Conservation (phyloP, 2,113 vertebrate species). For the Colaptes auratus region DNA sequence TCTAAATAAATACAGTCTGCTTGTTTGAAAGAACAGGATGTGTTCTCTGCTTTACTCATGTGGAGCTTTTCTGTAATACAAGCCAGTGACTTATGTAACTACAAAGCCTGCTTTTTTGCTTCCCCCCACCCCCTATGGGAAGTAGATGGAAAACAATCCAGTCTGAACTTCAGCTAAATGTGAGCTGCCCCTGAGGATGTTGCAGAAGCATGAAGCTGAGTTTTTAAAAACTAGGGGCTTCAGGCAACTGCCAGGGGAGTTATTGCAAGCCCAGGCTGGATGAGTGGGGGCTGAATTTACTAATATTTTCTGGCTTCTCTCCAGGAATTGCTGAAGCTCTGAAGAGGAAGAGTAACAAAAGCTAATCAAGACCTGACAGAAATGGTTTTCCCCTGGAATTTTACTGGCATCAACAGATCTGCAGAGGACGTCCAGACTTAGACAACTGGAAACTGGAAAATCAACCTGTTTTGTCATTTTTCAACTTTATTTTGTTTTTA, state of each 20-base stretch:
- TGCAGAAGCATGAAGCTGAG: not conserved
- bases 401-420: not conserved
- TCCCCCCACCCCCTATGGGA: not conserved
- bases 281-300: not conserved
- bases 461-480: rapidly evolving
- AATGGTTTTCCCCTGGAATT: not conserved
- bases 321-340: not conserved
- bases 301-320: not conserved
- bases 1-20: not conserved
- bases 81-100: not conserved
- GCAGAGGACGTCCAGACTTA: not conserved
- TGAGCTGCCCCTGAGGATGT: not conserved
- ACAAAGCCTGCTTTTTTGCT: not conserved
- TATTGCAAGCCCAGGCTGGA: not conserved
- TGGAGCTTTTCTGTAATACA: not conserved
- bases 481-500: not conserved
- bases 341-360: not conserved
- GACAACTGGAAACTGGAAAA: not conserved
- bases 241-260: not conserved
- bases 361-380: not conserved
- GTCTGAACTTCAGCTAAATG: not conserved
- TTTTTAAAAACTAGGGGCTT: not conserved
- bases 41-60: not conserved
- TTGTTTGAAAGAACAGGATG: not conserved
- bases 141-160: not conserved